These are phyloP conservation scores for Vulpes vulpes DNA, from an alignment of 2,113 vertebrate genomes.

Conservation along the genomic window DNA sequence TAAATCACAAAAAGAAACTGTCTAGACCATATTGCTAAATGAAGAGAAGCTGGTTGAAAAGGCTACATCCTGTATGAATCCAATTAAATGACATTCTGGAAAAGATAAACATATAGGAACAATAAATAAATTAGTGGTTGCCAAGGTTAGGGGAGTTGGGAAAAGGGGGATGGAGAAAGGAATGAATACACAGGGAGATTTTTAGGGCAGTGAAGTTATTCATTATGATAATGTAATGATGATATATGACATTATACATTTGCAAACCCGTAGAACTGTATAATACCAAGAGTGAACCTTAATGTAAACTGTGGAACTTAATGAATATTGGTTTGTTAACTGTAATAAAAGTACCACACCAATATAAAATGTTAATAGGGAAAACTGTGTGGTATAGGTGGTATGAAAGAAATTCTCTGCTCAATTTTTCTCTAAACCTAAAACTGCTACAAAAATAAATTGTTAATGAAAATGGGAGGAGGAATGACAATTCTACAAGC, in stretches of 20 bases:
- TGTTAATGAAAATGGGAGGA: background rate
- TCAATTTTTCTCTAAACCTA: constrained; percentile 27
- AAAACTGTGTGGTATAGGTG: background rate
- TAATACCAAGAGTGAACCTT: background rate
- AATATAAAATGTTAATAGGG: background rate
- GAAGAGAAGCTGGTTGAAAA: constrained; percentile 41
- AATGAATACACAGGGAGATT: background rate
- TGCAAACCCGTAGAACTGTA: background rate
- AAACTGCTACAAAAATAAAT: background rate
- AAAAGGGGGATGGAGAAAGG: background rate
- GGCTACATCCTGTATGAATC: background rate
- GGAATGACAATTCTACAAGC: background rate
- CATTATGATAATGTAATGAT: background rate
- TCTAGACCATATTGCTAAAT: background rate
- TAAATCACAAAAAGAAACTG: background rate
- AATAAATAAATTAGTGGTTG: background rate
- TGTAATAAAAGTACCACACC: background rate
- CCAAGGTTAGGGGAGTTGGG: background rate
- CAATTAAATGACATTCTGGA: background rate
- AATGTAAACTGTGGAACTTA: background rate
- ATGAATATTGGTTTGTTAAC: background rate
- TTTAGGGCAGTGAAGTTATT: background rate
- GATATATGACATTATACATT: background rate
- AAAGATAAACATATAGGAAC: constrained; percentile 13
- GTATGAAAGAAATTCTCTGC: background rate